Percentiles rank a stretch among this genome's conserved stretches.
phyloP scores from a whole-genome alignment of 1,140 invertebrate genomes.

The Drosophila takahashii region DNA sequence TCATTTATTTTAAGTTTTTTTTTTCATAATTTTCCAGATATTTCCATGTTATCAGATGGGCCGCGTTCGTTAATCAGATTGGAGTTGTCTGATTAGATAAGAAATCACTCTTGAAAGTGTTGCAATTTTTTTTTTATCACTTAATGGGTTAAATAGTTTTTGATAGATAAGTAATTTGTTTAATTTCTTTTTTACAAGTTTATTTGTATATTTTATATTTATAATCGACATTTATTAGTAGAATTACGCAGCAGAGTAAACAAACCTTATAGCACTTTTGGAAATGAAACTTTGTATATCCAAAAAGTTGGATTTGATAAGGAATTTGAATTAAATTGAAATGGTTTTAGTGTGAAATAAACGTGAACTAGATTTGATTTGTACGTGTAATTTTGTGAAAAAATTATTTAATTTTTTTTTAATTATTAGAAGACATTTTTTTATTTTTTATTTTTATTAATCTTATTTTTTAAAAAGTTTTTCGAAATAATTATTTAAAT shows the following conservation, averaged over 20 bases:
- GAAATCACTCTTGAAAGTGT: background rate
- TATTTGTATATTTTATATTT: background rate
- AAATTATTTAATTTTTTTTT: no score
- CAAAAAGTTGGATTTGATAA: background rate
- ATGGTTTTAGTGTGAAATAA: background rate
- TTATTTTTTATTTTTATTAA: no score
- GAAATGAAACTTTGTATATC: background rate
- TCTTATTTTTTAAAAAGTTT: background rate
- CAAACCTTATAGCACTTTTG: background rate
- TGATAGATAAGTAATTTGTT: background rate
- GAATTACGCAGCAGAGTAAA: background rate
- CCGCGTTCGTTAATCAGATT: background rate
- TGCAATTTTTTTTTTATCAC: slow-evolving; percentile 3
- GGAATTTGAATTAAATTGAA: no score
- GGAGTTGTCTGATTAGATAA: slow-evolving; percentile 6
- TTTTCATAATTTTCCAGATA: background rate
- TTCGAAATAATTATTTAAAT: no score
- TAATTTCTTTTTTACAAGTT: background rate
- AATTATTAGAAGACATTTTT: no score
- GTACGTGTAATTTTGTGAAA: no score
- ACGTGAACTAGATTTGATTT: no score
- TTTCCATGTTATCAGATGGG: background rate
- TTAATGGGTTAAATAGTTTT: slow-evolving; percentile 11
- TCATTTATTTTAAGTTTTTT: background rate
- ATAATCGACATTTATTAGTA: background rate